Base-by-base conservation (phyloP, 2,888 invertebrate genomes). In the Eupithecia subfuscata region DNA sequence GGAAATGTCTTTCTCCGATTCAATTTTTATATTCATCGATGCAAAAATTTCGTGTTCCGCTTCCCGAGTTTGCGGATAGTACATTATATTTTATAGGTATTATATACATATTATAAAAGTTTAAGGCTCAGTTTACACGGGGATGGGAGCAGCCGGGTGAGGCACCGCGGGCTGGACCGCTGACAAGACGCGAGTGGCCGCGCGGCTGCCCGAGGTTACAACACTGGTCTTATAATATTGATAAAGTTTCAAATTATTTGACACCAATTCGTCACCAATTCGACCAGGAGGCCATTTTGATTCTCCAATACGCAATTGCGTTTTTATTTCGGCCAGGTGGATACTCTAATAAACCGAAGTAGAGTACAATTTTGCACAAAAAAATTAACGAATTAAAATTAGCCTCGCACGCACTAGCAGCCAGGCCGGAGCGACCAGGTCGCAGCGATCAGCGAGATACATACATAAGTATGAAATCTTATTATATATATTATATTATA, bases 21-120 rank as follows among this genome's bases (percentile, higher is more conserved):
- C 83, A 89, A 88, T 88, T 87, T 56, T 77, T 84, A 78, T 84
- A 87, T 84, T 84, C 88, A 85, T 79, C 81, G 88, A 85, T 85
- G 89, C 88, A 87, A 86, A 84, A 86, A 85, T 83, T 81, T 80
- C 84, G 82, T 82, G 78, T 82, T 83, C 79, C 80, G 72, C 77
- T 79, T 80, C 65, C 78, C 71, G 80, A 81, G 80, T 78, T 84
- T 82, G 80, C 77, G 73, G 78, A 75, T 64, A 70, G 74, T 56
- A 56, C 56, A 22, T 56, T 73, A 75, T 71, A 64, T 73, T 78
- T 37, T 71, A 70, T 74, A 7, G 22, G 63, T 9, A 9, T 18
- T 64, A 64, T 64, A 64, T 40, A 43, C 30, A 56, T 71, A 48
- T 22, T 25, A 56, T 56, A 60, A 25, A 60, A 22, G 56, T 56